phyloP scores from a whole-genome alignment of 2,113 vertebrate species.

The Corydoras maculifer region DNA sequence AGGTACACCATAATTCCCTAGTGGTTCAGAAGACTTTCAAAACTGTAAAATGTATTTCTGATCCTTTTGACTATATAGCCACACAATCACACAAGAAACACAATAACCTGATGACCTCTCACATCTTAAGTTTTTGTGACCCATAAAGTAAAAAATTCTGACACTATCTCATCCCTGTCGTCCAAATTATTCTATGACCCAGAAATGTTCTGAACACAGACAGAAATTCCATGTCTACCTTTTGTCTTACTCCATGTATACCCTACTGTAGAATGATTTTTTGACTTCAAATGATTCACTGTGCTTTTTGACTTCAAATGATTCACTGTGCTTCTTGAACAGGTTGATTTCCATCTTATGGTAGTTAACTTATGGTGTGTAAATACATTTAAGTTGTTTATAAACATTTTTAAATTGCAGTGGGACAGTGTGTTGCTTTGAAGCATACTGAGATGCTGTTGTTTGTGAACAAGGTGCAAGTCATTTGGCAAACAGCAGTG shows the following conservation, averaged over 20 bases:
- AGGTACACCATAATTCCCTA: no score
- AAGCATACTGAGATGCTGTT: no score
- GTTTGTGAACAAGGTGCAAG: not conserved
- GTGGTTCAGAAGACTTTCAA: no score
- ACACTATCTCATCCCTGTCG: not conserved
- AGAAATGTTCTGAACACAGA: not conserved
- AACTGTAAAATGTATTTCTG: no score
- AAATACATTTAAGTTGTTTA: not conserved
- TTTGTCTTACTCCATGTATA: constrained; percentile 42
- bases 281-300: constrained; percentile 12
- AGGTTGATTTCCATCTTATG: constrained; percentile 2
- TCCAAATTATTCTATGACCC: not conserved
- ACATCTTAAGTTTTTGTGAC: constrained; percentile 27
- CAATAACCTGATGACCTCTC: not conserved
- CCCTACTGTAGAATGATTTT: constrained; percentile 3
- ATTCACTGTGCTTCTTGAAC: constrained; percentile 20
- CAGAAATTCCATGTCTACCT: constrained; percentile 11
- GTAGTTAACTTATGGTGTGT: no score
- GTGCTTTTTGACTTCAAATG: constrained; percentile 10
- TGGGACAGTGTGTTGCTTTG: no score
- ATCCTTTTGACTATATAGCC: no score
- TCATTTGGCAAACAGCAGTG: not conserved
- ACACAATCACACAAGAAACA: not conserved
- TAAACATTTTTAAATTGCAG: no score
- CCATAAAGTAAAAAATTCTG: constrained; percentile 29